A percentile compares a stretch with the other conserved stretches of the same genome.
These are phyloP conservation scores for Pangasianodon gigas DNA, from an alignment of 2,113 vertebrate species.

Conservation along the genomic window DNA sequence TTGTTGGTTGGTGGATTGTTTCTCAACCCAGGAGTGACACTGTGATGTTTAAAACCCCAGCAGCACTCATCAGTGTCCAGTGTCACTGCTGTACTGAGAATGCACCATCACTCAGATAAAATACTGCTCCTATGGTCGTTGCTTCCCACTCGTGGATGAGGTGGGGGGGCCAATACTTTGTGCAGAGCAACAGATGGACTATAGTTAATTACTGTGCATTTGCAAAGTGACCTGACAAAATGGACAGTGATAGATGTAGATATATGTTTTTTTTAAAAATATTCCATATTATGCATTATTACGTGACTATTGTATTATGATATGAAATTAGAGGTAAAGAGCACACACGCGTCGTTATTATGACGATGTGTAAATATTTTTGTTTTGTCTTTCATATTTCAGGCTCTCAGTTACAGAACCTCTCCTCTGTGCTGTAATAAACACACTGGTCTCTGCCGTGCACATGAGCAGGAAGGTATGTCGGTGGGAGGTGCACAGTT, in stretches of 20 bases:
- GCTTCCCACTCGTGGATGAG: not conserved
- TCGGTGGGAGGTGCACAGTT: not conserved
- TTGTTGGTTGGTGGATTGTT: not conserved
- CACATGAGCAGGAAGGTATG: not conserved
- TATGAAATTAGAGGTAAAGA: not conserved
- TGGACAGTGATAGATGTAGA: not conserved
- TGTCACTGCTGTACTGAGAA: not conserved
- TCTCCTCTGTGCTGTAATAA: not conserved
- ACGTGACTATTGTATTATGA: not conserved
- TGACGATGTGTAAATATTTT: not conserved
- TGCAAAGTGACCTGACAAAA: not conserved
- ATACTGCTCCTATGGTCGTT: not conserved
- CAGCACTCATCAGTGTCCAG: not conserved
- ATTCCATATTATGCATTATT: not conserved
- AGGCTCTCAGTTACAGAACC: not conserved
- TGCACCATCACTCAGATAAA: not conserved
- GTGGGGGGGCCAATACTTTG: not conserved
- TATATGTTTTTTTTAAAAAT: not conserved
- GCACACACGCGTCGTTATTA: no score
- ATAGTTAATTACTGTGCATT: not conserved
- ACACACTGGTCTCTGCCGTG: not conserved
- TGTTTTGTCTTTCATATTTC: not conserved
- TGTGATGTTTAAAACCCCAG: not conserved
- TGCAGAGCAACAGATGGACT: not conserved
- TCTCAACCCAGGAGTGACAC: not conserved